phyloP scores from a whole-genome alignment of 1,140 invertebrate species.

The Neodiprion lecontei region DNA sequence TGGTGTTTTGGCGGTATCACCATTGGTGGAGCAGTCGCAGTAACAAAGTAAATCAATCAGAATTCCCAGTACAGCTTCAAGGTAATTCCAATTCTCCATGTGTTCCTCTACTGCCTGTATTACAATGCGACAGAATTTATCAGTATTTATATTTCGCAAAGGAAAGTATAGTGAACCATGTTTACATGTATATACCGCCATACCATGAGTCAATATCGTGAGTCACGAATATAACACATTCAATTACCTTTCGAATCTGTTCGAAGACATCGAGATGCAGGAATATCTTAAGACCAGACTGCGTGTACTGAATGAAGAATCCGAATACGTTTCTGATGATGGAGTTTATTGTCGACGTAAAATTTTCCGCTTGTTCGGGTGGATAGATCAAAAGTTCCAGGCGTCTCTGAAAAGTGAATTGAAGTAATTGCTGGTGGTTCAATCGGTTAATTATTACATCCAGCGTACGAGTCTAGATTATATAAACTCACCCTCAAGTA shows the following conservation, averaged over 20 bases:
- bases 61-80: conserved; percentile 24
- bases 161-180: too few relatives aligned
- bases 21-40: conserved; percentile 28
- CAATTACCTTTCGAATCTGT: conserved; percentile 17
- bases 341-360: conserved; percentile 15
- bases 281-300: conserved; percentile 25
- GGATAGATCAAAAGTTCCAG: conserved; percentile 27
- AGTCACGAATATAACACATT: too few relatives aligned
- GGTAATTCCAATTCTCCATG: conserved; percentile 24
- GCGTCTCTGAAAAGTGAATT: conserved; percentile 20
- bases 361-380: conserved; percentile 17
- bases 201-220: too few relatives aligned
- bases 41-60: conserved; percentile 28
- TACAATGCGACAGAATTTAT: not conserved
- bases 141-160: not conserved
- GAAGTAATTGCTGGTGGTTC: not conserved
- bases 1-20: not conserved
- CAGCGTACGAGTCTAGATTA: not conserved
- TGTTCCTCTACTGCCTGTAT: conserved; percentile 28
- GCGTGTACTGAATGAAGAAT: conserved; percentile 27
- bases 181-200: too few relatives aligned
- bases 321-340: conserved; percentile 25
- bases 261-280: conserved; percentile 27
- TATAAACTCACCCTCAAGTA: conserved; percentile 21
- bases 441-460: too few relatives aligned